These are phyloP conservation scores for Pseudomyrmex cubaensis DNA, from an alignment of 1,140 invertebrate species.

Conservation along the genomic window DNA sequence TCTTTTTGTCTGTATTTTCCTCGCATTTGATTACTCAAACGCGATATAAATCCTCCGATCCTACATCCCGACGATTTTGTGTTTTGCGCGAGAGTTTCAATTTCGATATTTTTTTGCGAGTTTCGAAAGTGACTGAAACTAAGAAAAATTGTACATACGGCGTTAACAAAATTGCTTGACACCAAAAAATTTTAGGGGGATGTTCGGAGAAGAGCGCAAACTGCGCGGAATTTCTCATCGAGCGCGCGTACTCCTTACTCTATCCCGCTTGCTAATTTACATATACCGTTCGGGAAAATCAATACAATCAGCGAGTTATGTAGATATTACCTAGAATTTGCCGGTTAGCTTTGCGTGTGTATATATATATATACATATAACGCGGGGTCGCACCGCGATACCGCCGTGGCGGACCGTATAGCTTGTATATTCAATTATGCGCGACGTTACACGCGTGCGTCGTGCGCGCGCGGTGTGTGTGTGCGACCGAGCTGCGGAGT, in stretches of 20 bases:
- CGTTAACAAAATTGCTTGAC: too few relatives aligned
- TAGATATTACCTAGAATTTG: constrained; percentile 57
- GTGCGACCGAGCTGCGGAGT: constrained; percentile 36
- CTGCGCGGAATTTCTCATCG: constrained; percentile 40
- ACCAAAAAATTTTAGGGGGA: background rate
- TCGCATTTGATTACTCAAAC: too few relatives aligned
- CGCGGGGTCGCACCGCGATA: constrained; percentile 29
- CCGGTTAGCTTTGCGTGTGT: constrained; percentile 30
- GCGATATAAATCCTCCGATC: too few relatives aligned
- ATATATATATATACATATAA: constrained; percentile 13
- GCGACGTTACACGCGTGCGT: constrained; percentile 52
- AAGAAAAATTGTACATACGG: too few relatives aligned
- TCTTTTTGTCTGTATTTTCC: too few relatives aligned
- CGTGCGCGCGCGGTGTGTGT: background rate
- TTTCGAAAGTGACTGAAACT: too few relatives aligned
- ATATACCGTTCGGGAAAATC: constrained; percentile 56
- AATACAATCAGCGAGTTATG: constrained; percentile 56
- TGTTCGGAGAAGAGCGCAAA: background rate
- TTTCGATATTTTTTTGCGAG: too few relatives aligned
- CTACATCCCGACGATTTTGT: too few relatives aligned
- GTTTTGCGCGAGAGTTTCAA: too few relatives aligned
- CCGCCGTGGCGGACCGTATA: constrained; percentile 13
- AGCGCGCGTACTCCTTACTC: constrained; percentile 31
- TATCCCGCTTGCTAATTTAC: constrained; percentile 44
- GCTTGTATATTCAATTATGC: constrained; percentile 40